phyloP scores from a whole-genome alignment of 2,888 invertebrate species.

The Abrostola triplasia region DNA sequence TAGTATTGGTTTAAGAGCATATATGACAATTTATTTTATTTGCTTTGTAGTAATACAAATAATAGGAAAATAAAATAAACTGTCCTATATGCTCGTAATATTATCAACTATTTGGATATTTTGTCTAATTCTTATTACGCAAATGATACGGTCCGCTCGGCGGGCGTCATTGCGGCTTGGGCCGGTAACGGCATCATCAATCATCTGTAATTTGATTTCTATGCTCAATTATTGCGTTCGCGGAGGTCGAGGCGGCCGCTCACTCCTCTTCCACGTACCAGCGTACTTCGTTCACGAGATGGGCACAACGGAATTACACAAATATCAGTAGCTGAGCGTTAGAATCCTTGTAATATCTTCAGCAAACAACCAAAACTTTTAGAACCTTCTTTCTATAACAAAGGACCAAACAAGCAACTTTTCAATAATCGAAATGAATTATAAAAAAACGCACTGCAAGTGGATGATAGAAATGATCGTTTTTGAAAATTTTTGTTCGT shows the following conservation, averaged over 20 bases:
- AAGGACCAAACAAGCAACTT: conserved; percentile 18
- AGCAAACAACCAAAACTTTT: conserved; percentile 8
- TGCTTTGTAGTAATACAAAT: too few species aligned
- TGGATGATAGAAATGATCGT: conserved; percentile 23
- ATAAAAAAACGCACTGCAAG: conserved; percentile 20
- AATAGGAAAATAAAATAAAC: too few species aligned
- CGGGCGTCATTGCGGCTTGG: conserved; percentile 82
- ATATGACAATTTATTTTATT: too few species aligned
- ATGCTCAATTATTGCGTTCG: conserved; percentile 88
- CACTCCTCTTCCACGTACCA: conserved; percentile 75
- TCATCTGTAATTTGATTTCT: conserved; percentile 89
- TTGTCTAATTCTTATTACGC: conserved; percentile 82
- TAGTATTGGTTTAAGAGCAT: too few species aligned
- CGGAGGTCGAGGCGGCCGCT: conserved; percentile 81
- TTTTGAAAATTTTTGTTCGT: conserved; percentile 28
- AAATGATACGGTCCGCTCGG: conserved; percentile 83
- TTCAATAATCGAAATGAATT: conserved; percentile 34
- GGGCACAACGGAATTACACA: conserved; percentile 55
- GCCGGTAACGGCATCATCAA: conserved; percentile 87
- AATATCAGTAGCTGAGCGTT: conserved; percentile 53
- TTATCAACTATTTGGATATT: conserved; percentile 56
- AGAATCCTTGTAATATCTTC: conserved; percentile 11
- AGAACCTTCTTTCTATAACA: conserved; percentile 11
- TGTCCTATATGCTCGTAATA: conserved; percentile 14
- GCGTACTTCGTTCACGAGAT: conserved; percentile 66